phyloP scores from a whole-genome alignment of 2,113 vertebrate species.

The Oxyura jamaicensis region DNA sequence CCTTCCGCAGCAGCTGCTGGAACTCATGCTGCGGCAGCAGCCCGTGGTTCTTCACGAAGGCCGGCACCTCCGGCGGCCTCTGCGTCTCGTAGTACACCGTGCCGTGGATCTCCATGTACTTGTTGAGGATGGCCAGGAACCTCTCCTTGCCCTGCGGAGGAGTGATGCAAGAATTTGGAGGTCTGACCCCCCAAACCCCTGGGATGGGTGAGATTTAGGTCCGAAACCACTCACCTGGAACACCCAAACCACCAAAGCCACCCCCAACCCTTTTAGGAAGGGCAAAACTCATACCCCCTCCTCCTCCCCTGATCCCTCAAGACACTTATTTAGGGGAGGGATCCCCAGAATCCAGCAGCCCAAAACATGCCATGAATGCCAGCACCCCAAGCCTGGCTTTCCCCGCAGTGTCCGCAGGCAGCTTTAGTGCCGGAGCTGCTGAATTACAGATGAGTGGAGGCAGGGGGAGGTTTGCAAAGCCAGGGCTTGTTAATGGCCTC shows the following conservation, averaged over 20 bases:
- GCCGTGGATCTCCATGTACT: conserved; percentile 96
- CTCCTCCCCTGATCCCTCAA: neutral
- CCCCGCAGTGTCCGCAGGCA: neutral
- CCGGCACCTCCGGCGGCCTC: conserved; percentile 91
- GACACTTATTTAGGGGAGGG: neutral
- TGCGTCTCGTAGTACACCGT: conserved; percentile 95
- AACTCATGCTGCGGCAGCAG: conserved; percentile 94
- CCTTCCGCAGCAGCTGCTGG: conserved; percentile 93
- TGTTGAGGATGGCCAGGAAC: conserved; percentile 88
- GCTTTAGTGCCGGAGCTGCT: neutral
- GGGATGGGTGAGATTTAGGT: neutral
- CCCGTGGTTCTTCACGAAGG: conserved; percentile 95
- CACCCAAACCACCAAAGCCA: neutral
- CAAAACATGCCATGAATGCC: too few species aligned
- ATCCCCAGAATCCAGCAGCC: too few species aligned
- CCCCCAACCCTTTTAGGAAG: too few species aligned
- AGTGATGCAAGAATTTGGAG: neutral
- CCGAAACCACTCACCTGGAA: neutral
- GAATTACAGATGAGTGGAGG: neutral
- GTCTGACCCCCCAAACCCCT: neutral
- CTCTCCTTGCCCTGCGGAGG: conserved; percentile 89
- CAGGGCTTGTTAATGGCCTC: neutral
- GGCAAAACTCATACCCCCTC: neutral
- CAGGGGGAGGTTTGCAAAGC: neutral
- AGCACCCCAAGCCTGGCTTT: neutral